These are phyloP conservation scores for Crambe crambe DNA, from an alignment of 37 sponge, comb jelly and placozoan species.

Conservation along the genomic window DNA sequence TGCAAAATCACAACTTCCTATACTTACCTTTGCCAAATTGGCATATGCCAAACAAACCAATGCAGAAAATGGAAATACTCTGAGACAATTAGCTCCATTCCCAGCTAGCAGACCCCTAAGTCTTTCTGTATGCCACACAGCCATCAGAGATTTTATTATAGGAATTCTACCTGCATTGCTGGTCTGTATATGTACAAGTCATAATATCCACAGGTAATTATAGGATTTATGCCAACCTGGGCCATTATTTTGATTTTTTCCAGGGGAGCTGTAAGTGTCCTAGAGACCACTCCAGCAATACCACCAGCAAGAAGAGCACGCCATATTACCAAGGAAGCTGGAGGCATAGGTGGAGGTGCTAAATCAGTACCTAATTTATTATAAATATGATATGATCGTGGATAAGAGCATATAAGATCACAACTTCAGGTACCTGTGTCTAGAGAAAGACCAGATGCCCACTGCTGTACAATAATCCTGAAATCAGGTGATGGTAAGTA, in stretches of 20 bases:
- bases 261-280: conserved; percentile 74
- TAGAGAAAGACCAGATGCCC: conserved; percentile 63
- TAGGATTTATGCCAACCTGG: conserved; percentile 46
- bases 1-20: too few species aligned
- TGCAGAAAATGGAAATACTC: conserved; percentile 71
- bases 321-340: conserved; percentile 48
- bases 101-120: conserved; percentile 66
- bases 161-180: not conserved
- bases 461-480: conserved; percentile 45
- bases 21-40: conserved; percentile 61
- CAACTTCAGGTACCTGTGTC: conserved; percentile 45
- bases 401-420: too few species aligned
- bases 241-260: conserved; percentile 67
- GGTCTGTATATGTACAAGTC: conserved; percentile 4
- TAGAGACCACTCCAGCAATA: conserved; percentile 61
- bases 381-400: too few species aligned
- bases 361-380: conserved; percentile 71
- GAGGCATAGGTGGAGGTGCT: conserved; percentile 62
- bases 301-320: conserved; percentile 74
- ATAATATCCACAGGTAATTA: too few species aligned
- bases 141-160: not conserved
- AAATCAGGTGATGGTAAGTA: conserved; percentile 60
- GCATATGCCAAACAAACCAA: conserved; percentile 69
- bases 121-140: conserved; percentile 28
- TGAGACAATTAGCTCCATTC: conserved; percentile 72